Evolutionary conservation across 1,140 invertebrate genomes (phyloP).

Genomic region (Caenorhabditis briggsae): DNA sequence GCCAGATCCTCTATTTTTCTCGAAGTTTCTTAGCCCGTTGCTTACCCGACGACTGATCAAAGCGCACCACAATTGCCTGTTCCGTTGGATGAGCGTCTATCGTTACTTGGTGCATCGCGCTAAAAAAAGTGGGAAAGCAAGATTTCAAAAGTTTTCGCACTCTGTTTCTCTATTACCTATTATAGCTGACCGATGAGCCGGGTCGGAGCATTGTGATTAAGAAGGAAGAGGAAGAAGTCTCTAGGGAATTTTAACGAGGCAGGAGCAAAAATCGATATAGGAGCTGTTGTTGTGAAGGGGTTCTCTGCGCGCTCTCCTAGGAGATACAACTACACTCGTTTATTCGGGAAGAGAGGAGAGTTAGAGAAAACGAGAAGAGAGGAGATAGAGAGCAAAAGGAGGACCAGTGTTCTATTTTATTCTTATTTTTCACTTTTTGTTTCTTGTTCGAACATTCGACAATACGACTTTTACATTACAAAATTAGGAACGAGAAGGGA

Average conservation of each 20-base stretch:
- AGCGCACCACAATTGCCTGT: conserved; percentile 48
- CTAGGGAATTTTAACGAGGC: background rate
- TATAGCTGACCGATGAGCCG: conserved; percentile 39
- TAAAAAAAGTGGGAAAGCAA: background rate
- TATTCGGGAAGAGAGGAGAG: background rate
- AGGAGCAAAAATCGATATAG: background rate
- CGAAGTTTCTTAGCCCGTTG: no score
- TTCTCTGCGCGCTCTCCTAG: conserved; percentile 22
- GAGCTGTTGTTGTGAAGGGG: background rate
- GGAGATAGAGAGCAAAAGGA: background rate
- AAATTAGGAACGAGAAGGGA: conserved; percentile 4
- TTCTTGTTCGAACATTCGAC: conserved; percentile 26
- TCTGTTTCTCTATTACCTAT: conserved; percentile 21
- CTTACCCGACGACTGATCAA: background rate
- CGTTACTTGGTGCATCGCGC: conserved; percentile 16
- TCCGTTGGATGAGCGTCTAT: conserved; percentile 51
- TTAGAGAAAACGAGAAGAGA: background rate
- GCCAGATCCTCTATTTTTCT: background rate
- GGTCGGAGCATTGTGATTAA: conserved; percentile 21
- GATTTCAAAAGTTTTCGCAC: background rate
- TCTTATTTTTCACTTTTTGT: background rate
- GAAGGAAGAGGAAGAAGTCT: background rate
- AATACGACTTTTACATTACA: conserved; percentile 27
- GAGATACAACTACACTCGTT: conserved; percentile 1
- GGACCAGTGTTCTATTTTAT: conserved; percentile 50